Conservation (phyloP, 2,888 invertebrate genomes). For the Cephus runcator region DNA sequence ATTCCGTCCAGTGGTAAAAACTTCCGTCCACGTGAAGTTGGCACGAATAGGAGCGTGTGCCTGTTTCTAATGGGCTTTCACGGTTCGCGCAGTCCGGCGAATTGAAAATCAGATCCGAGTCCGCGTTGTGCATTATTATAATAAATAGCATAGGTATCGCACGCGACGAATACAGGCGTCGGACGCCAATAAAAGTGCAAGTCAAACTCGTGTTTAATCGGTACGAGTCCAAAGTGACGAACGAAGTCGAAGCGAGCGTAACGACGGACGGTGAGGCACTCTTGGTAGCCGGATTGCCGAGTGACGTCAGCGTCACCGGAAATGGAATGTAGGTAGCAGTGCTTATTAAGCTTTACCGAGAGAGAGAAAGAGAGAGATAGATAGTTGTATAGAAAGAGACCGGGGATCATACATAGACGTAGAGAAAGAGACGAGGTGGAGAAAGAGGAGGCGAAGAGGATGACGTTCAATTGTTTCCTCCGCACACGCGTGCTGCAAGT, state of each 20-base stretch:
- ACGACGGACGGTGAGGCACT: slow-evolving; percentile 31
- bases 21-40: not conserved
- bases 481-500: slow-evolving; percentile 61
- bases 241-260: not conserved
- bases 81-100: not conserved
- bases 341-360: slow-evolving; percentile 59
- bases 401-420: slow-evolving; percentile 19
- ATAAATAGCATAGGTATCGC: not conserved
- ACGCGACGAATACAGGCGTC: not conserved
- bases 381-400: slow-evolving; percentile 12
- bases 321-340: slow-evolving; percentile 65
- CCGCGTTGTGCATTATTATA: not conserved
- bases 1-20: not conserved
- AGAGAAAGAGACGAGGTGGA: slow-evolving; percentile 16
- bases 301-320: slow-evolving; percentile 63
- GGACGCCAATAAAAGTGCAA: not conserved
- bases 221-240: not conserved
- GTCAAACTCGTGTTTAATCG: not conserved
- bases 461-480: slow-evolving; percentile 62
- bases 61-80: not conserved
- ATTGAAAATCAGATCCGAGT: not conserved
- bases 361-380: slow-evolving; percentile 27
- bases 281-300: slow-evolving; percentile 51
- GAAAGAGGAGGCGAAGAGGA: slow-evolving; percentile 8
- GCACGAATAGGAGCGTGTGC: not conserved